Evolutionary conservation across 2,797 vertebrate genomes (phyloP).

Genomic region (Myotis pilosus): DNA sequence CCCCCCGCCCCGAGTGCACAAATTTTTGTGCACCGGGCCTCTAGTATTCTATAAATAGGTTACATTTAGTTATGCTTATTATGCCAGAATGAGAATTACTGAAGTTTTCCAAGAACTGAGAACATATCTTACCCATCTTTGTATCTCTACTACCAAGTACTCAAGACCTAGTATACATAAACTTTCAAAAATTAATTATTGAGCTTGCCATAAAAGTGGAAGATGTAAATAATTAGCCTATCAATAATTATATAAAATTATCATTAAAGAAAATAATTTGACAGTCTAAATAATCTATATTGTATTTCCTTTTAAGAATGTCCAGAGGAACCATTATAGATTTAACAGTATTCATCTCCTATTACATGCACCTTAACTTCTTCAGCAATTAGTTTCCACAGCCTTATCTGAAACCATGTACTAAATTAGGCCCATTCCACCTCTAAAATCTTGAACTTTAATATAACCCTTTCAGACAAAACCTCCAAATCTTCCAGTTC

Average conservation of each 20-base stretch:
- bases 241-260: neutral
- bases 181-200: neutral
- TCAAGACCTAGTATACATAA: neutral
- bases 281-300: neutral
- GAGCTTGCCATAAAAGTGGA: neutral
- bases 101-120: neutral
- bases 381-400: neutral
- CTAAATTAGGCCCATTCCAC: neutral
- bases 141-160: neutral
- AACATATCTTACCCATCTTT: neutral
- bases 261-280: conserved; percentile 19
- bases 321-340: neutral
- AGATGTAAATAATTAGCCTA: neutral
- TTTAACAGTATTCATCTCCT: neutral
- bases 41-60: neutral
- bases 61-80: neutral
- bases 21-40: too few relatives aligned
- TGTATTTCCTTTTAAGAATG: conserved; percentile 13
- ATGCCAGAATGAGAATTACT: neutral
- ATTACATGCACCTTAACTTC: neutral
- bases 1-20: too few relatives aligned
- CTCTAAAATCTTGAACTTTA: neutral
- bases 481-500: neutral
- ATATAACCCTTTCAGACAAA: neutral
- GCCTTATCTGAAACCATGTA: neutral